phyloP scores from a whole-genome alignment of 1,140 invertebrate genomes.

The Pomacea maculata region DNA sequence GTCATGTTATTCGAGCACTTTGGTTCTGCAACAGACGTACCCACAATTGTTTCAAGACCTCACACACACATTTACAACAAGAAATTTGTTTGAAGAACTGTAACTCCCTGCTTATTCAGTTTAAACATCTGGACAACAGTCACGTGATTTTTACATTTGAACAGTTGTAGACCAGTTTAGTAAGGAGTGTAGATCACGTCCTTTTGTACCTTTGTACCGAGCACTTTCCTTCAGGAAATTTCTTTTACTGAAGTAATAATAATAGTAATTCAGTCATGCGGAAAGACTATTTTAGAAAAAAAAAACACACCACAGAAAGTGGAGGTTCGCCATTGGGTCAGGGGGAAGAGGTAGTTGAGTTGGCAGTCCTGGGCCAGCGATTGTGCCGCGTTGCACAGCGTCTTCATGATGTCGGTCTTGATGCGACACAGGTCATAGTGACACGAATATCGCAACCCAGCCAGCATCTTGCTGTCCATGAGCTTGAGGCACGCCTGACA shows the following conservation, averaged over 20 bases:
- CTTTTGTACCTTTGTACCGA: background rate
- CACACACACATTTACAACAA: too few species aligned
- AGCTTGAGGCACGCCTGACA: background rate
- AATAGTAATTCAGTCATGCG: too few species aligned
- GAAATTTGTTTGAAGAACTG: background rate
- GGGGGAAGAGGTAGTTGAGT: slow-evolving; percentile 10
- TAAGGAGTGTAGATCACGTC: background rate
- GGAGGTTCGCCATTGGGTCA: slow-evolving; percentile 23
- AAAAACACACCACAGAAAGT: slow-evolving; percentile 27
- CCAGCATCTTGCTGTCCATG: background rate
- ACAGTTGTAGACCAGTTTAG: background rate
- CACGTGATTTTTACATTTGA: background rate
- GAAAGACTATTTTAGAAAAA: background rate
- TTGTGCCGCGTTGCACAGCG: slow-evolving; percentile 20
- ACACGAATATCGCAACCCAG: background rate
- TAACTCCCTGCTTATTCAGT: background rate
- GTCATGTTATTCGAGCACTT: slow-evolving; percentile 27
- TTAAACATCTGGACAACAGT: background rate
- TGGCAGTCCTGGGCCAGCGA: slow-evolving; percentile 30
- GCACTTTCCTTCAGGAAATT: too few species aligned
- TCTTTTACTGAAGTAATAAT: too few species aligned
- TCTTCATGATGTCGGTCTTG: slow-evolving; percentile 2
- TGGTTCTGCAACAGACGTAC: slow-evolving; percentile 6
- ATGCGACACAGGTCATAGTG: slow-evolving; percentile 19
- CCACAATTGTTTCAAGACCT: too few species aligned